Base-by-base conservation (phyloP, 2,797 vertebrate genomes). In the Melanotaenia pygmaea region DNA sequence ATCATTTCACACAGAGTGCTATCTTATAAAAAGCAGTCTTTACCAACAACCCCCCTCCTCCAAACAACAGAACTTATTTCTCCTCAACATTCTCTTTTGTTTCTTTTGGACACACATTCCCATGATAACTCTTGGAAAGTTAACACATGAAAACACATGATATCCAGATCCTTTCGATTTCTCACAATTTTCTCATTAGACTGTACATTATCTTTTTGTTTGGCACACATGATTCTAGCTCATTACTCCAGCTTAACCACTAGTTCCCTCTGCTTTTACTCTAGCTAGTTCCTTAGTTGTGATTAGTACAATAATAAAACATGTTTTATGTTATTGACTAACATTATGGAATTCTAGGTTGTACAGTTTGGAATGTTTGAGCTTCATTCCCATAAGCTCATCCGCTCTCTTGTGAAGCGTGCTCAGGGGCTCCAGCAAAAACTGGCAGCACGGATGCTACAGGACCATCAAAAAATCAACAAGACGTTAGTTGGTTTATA, bases 341-440 rank as follows among this genome's bases (percentile, higher is more conserved):
- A 34, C 22, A 40, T n/a, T 77, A 30, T 76, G 61, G 50, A 26
- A 22, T 90, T 54, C 51, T 73, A 98, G 97, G 92, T 86, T 54
- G 51, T 94, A 40, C 93, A 64, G 38, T 88, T 97, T 56, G 96
- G 96, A 77, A 96, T 97, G 95, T 98, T 97, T 86, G 95, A 96
- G 83, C 80, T 98, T 30, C 96, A 92, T 67, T 96, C 94, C 79
- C 94, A 96, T 24, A 92, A 95, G 65, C 89, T 98, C 64, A 91
- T 96, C 79, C 84, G 81, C 16, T 76, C 93, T 50, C 87, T 98
- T 64, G 88, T 92, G 58, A 94, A 94, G 73, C 90, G 92, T 59
- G 94, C 94, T 11, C 90, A 96, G 32, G 54, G 79, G n/a, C 91
- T 97, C 56, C 88, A 90, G 86, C 89, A 94, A 62, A 96, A 90